Evolutionary conservation across 2,113 vertebrate genomes (phyloP).

Genomic region (Myxocyprinus asiaticus): DNA sequence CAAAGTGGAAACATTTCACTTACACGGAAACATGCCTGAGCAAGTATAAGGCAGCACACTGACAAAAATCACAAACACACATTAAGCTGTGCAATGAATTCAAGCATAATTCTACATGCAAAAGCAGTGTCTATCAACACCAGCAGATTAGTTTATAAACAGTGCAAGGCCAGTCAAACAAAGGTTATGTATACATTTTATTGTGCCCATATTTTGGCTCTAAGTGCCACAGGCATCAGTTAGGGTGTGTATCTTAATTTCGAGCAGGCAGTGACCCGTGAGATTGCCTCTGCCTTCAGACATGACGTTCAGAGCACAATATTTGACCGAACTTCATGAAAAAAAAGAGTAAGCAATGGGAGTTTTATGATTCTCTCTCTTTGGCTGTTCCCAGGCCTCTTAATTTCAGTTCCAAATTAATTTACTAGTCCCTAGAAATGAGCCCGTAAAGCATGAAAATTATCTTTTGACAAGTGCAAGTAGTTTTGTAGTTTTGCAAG

Average conservation of each 20-base stretch:
- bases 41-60: neutral
- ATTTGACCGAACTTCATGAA: slow-evolving; percentile 16
- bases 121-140: neutral
- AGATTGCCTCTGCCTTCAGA: slow-evolving; percentile 22
- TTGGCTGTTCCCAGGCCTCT: slow-evolving; percentile 8
- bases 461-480: neutral
- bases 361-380: slow-evolving; percentile 7
- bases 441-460: neutral
- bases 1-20: slow-evolving; percentile 29
- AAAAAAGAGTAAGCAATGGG: neutral
- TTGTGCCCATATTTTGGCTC: neutral
- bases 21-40: slow-evolving; percentile 20
- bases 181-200: slow-evolving; percentile 10
- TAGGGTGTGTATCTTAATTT: slow-evolving; percentile 31
- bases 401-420: slow-evolving; percentile 27
- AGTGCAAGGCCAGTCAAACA: neutral
- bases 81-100: no score
- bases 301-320: neutral
- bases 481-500: neutral
- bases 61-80: neutral
- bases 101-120: no score
- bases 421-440: slow-evolving; percentile 11
- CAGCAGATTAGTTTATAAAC: no score
- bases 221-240: slow-evolving; percentile 22
- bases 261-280: slow-evolving; percentile 16